Conservation (phyloP, 35 echinoderm and acorn worm species). For the Lytechinus pictus region DNA sequence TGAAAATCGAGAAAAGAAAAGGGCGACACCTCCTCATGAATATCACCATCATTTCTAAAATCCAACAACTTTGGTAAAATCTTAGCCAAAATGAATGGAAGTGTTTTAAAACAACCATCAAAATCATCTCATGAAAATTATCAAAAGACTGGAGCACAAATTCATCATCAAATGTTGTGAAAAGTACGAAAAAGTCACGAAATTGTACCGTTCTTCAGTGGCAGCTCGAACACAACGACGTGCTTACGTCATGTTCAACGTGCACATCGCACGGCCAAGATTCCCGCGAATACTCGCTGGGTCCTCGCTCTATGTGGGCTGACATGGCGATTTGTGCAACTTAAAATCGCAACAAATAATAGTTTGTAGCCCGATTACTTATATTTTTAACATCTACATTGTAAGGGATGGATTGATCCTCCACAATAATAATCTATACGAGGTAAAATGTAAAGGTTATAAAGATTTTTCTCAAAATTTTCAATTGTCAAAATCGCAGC, state of each 20-base stretch:
- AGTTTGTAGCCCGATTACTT: background rate
- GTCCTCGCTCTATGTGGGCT: background rate
- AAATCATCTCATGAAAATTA: background rate
- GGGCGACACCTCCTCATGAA: slow-evolving; percentile 40
- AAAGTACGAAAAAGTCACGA: background rate
- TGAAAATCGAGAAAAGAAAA: slow-evolving; percentile 16
- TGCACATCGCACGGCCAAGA: background rate
- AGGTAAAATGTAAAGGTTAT: background rate
- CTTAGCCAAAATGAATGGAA: background rate
- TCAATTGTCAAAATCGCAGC: background rate
- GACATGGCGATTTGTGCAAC: background rate
- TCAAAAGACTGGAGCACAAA: background rate
- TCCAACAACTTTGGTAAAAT: background rate
- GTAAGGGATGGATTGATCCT: background rate
- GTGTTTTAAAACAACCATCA: background rate
- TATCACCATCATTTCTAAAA: background rate
- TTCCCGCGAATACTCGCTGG: background rate
- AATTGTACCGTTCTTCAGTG: background rate
- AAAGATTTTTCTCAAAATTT: background rate
- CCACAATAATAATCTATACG: background rate
- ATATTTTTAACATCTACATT: background rate
- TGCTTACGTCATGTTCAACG: background rate
- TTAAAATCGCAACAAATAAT: background rate
- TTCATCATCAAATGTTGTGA: background rate
- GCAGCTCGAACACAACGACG: background rate